Conservation (phyloP, 2,113 vertebrate genomes). For the Macquaria australasica region DNA sequence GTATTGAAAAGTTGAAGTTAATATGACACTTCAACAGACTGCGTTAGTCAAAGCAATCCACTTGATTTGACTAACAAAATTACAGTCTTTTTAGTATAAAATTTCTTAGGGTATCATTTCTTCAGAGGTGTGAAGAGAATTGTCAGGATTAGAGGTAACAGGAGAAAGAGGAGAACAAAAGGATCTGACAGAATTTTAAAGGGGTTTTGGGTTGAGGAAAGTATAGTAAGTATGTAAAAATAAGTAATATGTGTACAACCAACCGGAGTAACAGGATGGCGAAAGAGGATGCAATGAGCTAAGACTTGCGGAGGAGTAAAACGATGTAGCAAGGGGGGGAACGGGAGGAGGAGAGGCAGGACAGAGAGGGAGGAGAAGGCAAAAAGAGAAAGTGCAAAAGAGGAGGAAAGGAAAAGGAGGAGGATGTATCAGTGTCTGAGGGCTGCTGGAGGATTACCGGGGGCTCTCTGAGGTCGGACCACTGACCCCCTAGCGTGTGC, state of each 20-base stretch:
- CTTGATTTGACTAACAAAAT: too few species aligned
- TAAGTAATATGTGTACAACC: not conserved
- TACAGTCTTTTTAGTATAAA: too few species aligned
- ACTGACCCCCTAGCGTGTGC: conserved; percentile 89
- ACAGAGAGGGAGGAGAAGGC: conserved; percentile 36
- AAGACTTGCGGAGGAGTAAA: conserved; percentile 28
- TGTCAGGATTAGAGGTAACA: too few species aligned
- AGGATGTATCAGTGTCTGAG: conserved; percentile 84
- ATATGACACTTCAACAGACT: too few species aligned
- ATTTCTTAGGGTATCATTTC: too few species aligned
- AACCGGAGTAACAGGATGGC: not conserved
- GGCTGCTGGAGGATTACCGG: conserved; percentile 81
- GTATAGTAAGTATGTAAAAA: not conserved
- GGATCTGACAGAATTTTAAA: too few species aligned
- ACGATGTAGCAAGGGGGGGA: conserved; percentile 33
- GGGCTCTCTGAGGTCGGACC: conserved; percentile 80
- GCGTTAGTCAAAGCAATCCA: too few species aligned
- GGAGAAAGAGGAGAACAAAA: too few species aligned
- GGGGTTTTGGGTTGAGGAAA: not conserved
- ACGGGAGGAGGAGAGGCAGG: conserved; percentile 41
- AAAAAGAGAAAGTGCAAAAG: conserved; percentile 66
- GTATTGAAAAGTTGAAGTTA: too few species aligned
- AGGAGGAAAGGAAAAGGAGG: conserved; percentile 74
- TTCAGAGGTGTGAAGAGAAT: too few species aligned
- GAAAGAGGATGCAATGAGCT: conserved; percentile 11